A percentile compares a stretch with the other conserved stretches of the same genome.
Conservation (phyloP, 2,888 invertebrate genomes). For the Plagiodera versicolora region DNA sequence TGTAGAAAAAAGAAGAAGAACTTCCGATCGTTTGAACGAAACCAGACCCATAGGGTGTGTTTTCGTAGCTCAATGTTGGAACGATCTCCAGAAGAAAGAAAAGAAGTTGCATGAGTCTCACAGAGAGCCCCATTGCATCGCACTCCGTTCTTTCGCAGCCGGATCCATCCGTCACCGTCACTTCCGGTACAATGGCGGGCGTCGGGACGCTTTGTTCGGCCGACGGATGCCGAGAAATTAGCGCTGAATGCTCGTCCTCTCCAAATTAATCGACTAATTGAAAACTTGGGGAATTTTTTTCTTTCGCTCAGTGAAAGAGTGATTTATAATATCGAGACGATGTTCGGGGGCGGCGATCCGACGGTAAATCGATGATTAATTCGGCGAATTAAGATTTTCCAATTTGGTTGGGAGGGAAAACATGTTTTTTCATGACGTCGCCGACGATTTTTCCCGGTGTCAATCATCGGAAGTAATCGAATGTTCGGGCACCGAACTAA, state of each 20-base stretch:
- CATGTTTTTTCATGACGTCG: not conserved
- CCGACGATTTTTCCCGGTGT: too few species aligned
- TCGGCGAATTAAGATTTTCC: slow-evolving; percentile 36
- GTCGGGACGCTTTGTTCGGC: slow-evolving; percentile 47
- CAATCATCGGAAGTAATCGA: too few species aligned
- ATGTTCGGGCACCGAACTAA: too few species aligned
- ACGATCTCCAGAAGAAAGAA: too few species aligned
- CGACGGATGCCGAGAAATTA: slow-evolving; percentile 44
- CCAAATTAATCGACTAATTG: slow-evolving; percentile 53
- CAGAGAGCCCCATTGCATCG: slow-evolving; percentile 44
- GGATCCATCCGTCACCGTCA: slow-evolving; percentile 56
- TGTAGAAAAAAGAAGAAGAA: too few species aligned
- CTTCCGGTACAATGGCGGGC: slow-evolving; percentile 53
- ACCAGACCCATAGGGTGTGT: too few species aligned
- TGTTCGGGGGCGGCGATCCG: slow-evolving; percentile 35
- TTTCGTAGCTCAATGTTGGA: too few species aligned
- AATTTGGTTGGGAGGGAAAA: slow-evolving; percentile 16
- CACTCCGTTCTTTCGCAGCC: slow-evolving; percentile 44
- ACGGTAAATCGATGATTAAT: slow-evolving; percentile 40
- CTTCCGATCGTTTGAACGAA: too few species aligned
- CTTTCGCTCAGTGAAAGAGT: slow-evolving; percentile 13
- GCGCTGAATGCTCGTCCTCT: slow-evolving; percentile 42
- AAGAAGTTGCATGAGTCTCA: too few species aligned
- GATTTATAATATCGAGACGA: slow-evolving; percentile 1
- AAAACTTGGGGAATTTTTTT: slow-evolving; percentile 47